Evolutionary conservation across 2,113 vertebrate species (phyloP).

Genomic region (Vombatus ursinus): DNA sequence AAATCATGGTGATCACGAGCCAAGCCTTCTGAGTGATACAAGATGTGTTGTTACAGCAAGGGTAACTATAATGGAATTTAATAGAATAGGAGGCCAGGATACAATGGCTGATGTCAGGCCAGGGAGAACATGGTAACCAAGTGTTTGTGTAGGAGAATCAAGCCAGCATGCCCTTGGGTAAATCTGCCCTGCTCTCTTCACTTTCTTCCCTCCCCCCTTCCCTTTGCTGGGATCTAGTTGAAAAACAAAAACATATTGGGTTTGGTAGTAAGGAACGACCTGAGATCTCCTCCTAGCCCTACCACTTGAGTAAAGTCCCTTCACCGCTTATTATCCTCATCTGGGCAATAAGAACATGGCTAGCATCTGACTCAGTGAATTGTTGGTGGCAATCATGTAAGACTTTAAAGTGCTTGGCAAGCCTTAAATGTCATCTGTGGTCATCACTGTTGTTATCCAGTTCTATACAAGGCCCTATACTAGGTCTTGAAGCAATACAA

Average conservation of each 20-base stretch:
- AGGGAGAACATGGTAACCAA: background rate
- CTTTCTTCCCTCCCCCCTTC: background rate
- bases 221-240: background rate
- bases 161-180: background rate
- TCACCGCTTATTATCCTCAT: background rate
- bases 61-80: conserved; percentile 21
- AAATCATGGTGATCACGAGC: conserved; percentile 43
- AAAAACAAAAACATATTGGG: background rate
- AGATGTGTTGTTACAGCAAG: conserved; percentile 11
- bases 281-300: background rate
- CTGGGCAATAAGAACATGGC: background rate
- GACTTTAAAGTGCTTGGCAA: background rate
- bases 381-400: background rate
- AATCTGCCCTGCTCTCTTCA: background rate
- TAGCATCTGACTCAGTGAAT: background rate
- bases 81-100: background rate
- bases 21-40: conserved; percentile 13
- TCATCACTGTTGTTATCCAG: background rate
- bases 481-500: background rate
- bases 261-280: background rate
- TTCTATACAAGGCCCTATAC: background rate
- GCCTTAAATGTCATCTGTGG: background rate
- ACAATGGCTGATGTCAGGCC: background rate
- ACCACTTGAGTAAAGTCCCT: background rate
- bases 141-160: background rate